Base-by-base conservation (phyloP, 35 echinoderm and acorn worm species). In the Apostichopus californicus region DNA sequence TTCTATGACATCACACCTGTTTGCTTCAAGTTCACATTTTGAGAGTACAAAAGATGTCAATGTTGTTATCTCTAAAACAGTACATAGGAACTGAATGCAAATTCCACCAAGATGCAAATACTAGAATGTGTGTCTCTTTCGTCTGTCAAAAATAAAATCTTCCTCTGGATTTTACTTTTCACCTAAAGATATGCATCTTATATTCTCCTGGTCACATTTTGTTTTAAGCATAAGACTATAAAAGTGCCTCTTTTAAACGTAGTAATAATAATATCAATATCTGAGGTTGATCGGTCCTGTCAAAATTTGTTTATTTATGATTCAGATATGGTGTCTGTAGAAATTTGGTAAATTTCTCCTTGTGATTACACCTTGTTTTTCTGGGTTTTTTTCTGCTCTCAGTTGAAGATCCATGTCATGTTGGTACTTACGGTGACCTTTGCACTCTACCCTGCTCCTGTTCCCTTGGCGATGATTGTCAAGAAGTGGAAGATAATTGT, bases 401-500 rank as follows among this genome's bases (percentile, higher is more conserved):
- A 87, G 84, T 87, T 54, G 17, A 28, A 56, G 7, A 59, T 61
- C 84, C 56, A 12, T 86, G 83, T 18, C 1, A 46, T 46, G 8
- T 56, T 86, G 8, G 57, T n/a, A 86, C 58, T 9, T 86, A 86
- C 58, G 83, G 83, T 57, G 83, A 86, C 17, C 83, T 86, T 14
- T 86, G 83, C 58, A 57, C 13, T 13, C 46, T 57, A 18, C 12
- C 46, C 2, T 86, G 83, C 55, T 86, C 59, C 55, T 86, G 83
- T 65, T 23, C 34, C 9, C 9, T 4, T 25, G 34, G 34, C 34
- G 86, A 15, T 4, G 21, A 66, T 20, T 87, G 86, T n/a, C 10
- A 11, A n/a, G 86, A 87, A 26, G 86, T 87, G 55, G 86, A 87
- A 18, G 86, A 87, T 0, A n/a, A 54, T 9, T 87, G 86, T 52